Evolutionary conservation across 2,888 invertebrate genomes (phyloP), one percentile per base, ranked within the genome.

Genomic region (Nasonovia ribisnigri): DNA sequence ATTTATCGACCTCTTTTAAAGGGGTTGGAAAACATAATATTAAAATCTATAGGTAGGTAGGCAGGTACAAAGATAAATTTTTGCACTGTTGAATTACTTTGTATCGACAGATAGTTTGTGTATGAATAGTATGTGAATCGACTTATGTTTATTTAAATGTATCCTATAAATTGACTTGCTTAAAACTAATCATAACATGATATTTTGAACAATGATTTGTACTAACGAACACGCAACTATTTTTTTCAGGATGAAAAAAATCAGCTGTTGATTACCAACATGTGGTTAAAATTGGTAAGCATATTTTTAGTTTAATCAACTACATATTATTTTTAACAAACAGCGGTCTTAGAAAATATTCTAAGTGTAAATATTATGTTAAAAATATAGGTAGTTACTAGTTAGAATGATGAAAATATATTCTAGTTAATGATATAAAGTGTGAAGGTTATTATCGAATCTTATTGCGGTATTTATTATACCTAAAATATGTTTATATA

Each of bases 251-350:
- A 99, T 96, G 99, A 99, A 97, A 99, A 99, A 96, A 99, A 99
- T 97, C 99, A 99, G 97, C 97, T 99, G 96, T 97, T 99, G 96
- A 98, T 98, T 96, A 98, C 99, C 96, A 99, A 99, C 96, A 98
- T 99, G 96, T 99, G 99, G 99, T 97, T 99, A 95, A 98, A 98
- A 97, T 97, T 98, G 97, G 98, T 98, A 96, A 98, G 98, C 97
- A 95, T n/a, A 87, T 84, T 51, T 67, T 16, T 13, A 60, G 8
- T 24, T 67, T n/a, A 77, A 8, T 36, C 20, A 20, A n/a, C 20
- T 77, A 77, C 16, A 77, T 6, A 6, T 36, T 77, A 36, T 77
- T 36, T 57, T 4, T 77, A 36, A 36, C 36, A 36, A 67, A 77
- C 8, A 26, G 57, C 8, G 26, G 8, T 57, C 6, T 57, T 57